Base-by-base conservation (phyloP, 37 sponge, comb jelly and placozoan genomes). In the Corticium candelabrum region DNA sequence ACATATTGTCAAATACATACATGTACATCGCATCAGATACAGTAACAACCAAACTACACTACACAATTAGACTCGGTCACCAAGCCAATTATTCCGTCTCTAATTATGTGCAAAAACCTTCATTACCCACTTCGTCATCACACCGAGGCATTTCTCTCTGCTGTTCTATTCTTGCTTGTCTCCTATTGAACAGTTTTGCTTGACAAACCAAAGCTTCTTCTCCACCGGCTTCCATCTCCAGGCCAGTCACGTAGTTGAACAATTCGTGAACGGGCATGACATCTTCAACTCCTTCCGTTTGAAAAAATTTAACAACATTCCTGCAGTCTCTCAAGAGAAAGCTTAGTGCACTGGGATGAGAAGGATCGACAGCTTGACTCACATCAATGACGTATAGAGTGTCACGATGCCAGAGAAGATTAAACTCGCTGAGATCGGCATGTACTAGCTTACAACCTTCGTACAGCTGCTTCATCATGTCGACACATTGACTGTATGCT, bases 341-440 rank as follows among this genome's bases (percentile, higher is more conserved):
- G 79, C 86, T 90, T 5, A 86, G 84, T 29, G 86, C 90, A n/a
- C 87, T 41, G 1, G 87, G 90, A 41, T 95, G 93, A 3, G 93
- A 84, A 0, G 93, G 88, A 50, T 95, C 93, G 56, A 98, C 96
- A n/a, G 93, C 81, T 77, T 98, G 95, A 76, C 93, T 81, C 5
- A 98, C 90, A 39, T 98, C 99, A 39, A 98, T 98, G 84, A 98
- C 84, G 79, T 84, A 82, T 32, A 94, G 75, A 2, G 50, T 31
- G 2, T 84, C 90, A 5, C 90, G 69, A 68, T 83, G 86, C 99
- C 99, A 98, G 31, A 98, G 85, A 72, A 98, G 75, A 82, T 98
- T 98, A 82, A 85, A 98, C 77, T 84, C 90, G 78, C 90, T 92
- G 37, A 98, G 92, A 78, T 98, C 99, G 56, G 93, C 89, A 41